phyloP scores from a whole-genome alignment of 2,113 vertebrate species.

The Capra hircus region DNA sequence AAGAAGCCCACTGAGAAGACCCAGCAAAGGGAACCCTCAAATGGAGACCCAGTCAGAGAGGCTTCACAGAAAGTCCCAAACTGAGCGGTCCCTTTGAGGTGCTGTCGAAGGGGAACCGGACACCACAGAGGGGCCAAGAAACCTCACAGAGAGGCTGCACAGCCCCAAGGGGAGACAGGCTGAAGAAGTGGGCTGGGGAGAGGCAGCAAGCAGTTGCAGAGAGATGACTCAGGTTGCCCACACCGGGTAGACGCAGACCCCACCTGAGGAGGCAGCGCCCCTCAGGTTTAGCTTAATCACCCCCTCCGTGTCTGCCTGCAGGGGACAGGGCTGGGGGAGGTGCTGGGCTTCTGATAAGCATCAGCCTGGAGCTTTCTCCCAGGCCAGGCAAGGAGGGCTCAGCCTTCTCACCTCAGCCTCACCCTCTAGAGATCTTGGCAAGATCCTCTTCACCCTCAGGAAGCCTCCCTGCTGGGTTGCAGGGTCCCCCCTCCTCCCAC shows the following conservation, averaged over 20 bases:
- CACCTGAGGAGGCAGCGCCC: background rate
- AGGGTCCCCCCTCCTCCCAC: background rate
- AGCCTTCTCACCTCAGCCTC: background rate
- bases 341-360: background rate
- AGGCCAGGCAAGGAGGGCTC: background rate
- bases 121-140: background rate
- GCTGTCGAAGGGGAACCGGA: background rate
- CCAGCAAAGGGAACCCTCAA: background rate
- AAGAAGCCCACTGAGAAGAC: background rate
- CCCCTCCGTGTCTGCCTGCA: background rate
- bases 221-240: background rate
- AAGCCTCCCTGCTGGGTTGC: background rate
- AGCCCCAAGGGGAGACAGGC: background rate
- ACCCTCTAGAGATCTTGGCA: background rate
- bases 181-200: background rate
- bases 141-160: background rate
- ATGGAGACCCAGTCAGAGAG: background rate
- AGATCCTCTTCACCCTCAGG: background rate
- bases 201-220: background rate
- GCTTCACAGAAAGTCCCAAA: background rate
- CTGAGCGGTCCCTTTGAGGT: background rate
- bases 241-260: background rate
- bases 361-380: background rate
- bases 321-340: no score
- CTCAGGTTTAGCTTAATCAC: background rate